phyloP scores from a whole-genome alignment of 1,140 invertebrate species.

The Micrasema minimum region DNA sequence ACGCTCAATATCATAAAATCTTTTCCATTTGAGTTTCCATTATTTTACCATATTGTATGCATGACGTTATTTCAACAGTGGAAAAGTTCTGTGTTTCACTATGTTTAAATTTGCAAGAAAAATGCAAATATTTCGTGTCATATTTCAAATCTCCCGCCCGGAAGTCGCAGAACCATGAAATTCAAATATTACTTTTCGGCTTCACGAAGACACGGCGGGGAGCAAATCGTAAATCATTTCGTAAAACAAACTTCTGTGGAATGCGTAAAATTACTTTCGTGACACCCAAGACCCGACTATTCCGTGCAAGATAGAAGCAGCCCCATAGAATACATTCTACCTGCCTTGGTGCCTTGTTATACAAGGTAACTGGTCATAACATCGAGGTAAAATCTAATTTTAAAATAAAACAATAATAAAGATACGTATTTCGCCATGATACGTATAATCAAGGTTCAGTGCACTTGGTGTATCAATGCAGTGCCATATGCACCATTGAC shows the following conservation, averaged over 20 bases:
- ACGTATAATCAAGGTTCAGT: no score
- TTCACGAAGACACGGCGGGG: neutral
- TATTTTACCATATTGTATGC: no score
- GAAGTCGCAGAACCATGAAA: conserved; percentile 7
- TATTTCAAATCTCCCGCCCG: neutral
- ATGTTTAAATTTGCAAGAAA: neutral
- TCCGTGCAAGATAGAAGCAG: neutral
- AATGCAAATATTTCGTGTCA: neutral
- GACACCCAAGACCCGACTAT: conserved; percentile 12
- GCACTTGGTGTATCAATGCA: no score
- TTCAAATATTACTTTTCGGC: conserved; percentile 7
- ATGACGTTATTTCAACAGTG: no score
- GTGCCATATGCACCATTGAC: no score
- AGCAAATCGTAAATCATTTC: conserved; percentile 38
- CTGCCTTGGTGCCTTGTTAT: conserved; percentile 13
- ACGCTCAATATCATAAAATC: no score
- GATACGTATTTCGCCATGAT: no score
- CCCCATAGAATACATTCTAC: neutral
- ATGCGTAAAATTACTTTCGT: conserved; percentile 43
- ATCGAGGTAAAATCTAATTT: no score
- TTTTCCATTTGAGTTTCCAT: no score
- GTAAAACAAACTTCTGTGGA: conserved; percentile 13
- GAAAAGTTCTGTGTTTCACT: neutral
- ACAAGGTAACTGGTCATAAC: no score
- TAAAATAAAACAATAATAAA: no score